These are phyloP conservation scores for Caenorhabditis angaria DNA, from an alignment of 2,888 invertebrate species.

Conservation along the genomic window DNA sequence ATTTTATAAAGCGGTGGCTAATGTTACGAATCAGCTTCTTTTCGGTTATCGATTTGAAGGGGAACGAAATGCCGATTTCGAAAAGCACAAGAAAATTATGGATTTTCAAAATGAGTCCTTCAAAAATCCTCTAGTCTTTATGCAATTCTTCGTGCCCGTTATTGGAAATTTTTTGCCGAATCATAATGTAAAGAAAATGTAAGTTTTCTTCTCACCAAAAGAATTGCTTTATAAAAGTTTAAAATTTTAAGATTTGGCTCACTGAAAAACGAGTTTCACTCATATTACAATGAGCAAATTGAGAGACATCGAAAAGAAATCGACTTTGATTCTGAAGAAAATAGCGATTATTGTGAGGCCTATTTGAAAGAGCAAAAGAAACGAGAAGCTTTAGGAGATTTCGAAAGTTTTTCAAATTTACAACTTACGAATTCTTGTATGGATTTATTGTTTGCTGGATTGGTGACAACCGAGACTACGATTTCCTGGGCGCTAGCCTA, in stretches of 20 bases:
- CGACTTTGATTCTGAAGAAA: slow-evolving; percentile 38
- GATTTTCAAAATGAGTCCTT: slow-evolving; percentile 13
- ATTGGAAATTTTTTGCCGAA: slow-evolving; percentile 13
- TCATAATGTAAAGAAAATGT: slow-evolving; percentile 18
- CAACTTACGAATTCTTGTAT: slow-evolving; percentile 37
- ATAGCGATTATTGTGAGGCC: no score
- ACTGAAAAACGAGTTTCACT: no score
- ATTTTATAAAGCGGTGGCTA: slow-evolving; percentile 25
- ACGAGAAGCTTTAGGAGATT: slow-evolving; percentile 19
- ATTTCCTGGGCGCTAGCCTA: slow-evolving; percentile 35
- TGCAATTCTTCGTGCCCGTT: slow-evolving; percentile 14
- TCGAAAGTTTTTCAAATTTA: slow-evolving; percentile 21
- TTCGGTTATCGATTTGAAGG: slow-evolving; percentile 49
- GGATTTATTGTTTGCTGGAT: slow-evolving; percentile 38
- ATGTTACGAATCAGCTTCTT: slow-evolving; percentile 41
- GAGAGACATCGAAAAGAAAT: slow-evolving; percentile 34
- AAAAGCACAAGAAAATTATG: slow-evolving; percentile 12
- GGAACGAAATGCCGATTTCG: slow-evolving; percentile 18
- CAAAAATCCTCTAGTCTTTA: slow-evolving; percentile 5
- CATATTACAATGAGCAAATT: slow-evolving; percentile 39
- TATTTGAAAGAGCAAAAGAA: slow-evolving; percentile 40
- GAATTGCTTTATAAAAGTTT: no score
- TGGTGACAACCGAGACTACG: slow-evolving; percentile 38
- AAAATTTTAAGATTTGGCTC: no score
- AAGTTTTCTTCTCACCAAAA: not conserved